Evolutionary conservation across 2,888 invertebrate species (phyloP), one percentile per base, ranked within the genome.

Genomic region (Cyaniris semiargus): DNA sequence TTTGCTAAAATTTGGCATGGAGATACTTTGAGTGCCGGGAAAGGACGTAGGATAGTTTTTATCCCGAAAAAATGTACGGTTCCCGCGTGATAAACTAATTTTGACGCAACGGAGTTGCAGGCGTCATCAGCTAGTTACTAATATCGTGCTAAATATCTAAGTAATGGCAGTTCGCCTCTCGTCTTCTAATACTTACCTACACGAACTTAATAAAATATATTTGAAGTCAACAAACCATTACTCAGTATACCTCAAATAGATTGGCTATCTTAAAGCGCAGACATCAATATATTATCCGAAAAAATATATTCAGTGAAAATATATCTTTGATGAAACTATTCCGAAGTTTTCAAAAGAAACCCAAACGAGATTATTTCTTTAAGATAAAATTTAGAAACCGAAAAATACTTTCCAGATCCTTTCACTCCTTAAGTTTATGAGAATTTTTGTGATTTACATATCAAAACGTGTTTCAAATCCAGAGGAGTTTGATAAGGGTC

Each of bases 391-490:
- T 72, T 38, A 44, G 72, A 72, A 44, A 44, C 72, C 72, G 72
- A 38, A 72, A 48, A 48, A 48, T 72, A 72, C 72, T 72, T 72
- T 72, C 72, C 6, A 23, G 44, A 72, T 72, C 56, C 76, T 71
- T 71, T 34, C 31, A 58, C 56, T 76, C 56, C 76, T 34, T 76
- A 71, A 71, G 70, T 76, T 76, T 76, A 71, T 76, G 76, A 56
- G 76, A 71, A 71, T 76, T 76, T 76, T 76, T 8, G 71, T 76
- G 76, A 76, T 76, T 76, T 76, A 76, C 76, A 76, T 76, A 76
- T 76, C 76, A 71, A 70, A 76, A 71, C 76, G 71, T 70, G 76
- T 70, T 71, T 71, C 38, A 76, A 76, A 76, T 76, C 76, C 53
- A 18, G 76, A 76, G 66, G 58, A 77, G 70, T 72, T 77, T 77